Evolutionary conservation across 2,797 vertebrate species (phyloP).

Genomic region (Cyclopterus lumpus): DNA sequence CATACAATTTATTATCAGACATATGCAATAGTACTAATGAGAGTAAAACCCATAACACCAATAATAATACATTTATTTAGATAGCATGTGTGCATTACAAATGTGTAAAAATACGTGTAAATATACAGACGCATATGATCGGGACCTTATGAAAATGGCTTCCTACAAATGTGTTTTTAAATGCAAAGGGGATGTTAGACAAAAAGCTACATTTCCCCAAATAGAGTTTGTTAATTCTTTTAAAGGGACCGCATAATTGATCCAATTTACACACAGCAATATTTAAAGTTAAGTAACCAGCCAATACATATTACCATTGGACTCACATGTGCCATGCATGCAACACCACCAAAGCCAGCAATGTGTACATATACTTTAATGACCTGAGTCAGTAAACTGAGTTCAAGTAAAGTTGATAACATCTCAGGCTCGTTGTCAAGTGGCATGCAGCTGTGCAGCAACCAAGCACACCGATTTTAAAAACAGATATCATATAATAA

Average conservation of each 20-base stretch:
- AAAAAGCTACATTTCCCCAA: not conserved
- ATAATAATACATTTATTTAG: not conserved
- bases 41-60: not conserved
- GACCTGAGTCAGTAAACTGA: not conserved
- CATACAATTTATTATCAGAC: not conserved
- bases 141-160: not conserved
- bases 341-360: not conserved
- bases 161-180: not conserved
- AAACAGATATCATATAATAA: not conserved
- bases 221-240: not conserved
- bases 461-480: not conserved
- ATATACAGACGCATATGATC: not conserved
- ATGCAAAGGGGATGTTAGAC: not conserved
- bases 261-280: not conserved
- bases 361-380: not conserved
- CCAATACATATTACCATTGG: not conserved
- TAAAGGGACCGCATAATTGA: not conserved
- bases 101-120: not conserved
- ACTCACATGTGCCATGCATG: not conserved
- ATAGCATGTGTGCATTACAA: too few relatives aligned
- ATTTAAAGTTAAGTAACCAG: not conserved
- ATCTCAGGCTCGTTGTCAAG: not conserved
- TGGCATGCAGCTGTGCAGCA: conserved; percentile 15
- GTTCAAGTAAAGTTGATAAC: not conserved
- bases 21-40: not conserved